A percentile compares a stretch with the other conserved stretches of the same genome.
phyloP scores from a whole-genome alignment of 2,888 invertebrate genomes.

The Amphipoea lucens region DNA sequence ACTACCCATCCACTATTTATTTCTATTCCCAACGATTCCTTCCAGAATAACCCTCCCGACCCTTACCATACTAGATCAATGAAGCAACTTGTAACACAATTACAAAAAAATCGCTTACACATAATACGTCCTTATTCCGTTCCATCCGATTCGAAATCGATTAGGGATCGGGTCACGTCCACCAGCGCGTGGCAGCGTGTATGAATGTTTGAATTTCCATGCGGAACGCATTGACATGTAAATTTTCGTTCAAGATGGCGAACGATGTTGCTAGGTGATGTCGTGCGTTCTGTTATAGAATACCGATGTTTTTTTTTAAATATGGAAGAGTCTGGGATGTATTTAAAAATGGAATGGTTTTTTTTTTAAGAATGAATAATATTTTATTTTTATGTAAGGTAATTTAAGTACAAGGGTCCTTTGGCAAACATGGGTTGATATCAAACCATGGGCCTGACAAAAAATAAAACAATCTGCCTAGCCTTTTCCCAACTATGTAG shows the following conservation, averaged over 20 bases:
- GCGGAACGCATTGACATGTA: slow-evolving; percentile 75
- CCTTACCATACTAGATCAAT: slow-evolving; percentile 45
- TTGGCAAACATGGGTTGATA: neutral
- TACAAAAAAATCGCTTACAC: slow-evolving; percentile 62
- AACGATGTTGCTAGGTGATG: slow-evolving; percentile 52
- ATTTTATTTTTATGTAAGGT: neutral
- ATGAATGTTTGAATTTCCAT: slow-evolving; percentile 76
- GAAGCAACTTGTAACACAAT: slow-evolving; percentile 61
- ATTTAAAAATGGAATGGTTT: neutral
- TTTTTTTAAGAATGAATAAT: no score
- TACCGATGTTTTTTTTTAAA: slow-evolving; percentile 57
- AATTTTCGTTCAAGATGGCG: slow-evolving; percentile 71
- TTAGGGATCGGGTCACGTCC: slow-evolving; percentile 73
- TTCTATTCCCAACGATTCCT: neutral
- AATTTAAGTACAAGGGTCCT: neutral
- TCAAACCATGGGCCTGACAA: neutral
- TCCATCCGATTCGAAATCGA: slow-evolving; percentile 69
- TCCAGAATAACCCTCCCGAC: neutral
- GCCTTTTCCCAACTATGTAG: neutral
- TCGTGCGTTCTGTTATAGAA: slow-evolving; percentile 53
- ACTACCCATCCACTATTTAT: neutral
- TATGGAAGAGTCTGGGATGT: neutral
- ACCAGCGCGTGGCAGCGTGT: slow-evolving; percentile 68
- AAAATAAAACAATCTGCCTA: neutral
- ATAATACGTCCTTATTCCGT: slow-evolving; percentile 67